These are phyloP conservation scores for Teleiodes luculella DNA, from an alignment of 2,888 invertebrate species.

Conservation along the genomic window DNA sequence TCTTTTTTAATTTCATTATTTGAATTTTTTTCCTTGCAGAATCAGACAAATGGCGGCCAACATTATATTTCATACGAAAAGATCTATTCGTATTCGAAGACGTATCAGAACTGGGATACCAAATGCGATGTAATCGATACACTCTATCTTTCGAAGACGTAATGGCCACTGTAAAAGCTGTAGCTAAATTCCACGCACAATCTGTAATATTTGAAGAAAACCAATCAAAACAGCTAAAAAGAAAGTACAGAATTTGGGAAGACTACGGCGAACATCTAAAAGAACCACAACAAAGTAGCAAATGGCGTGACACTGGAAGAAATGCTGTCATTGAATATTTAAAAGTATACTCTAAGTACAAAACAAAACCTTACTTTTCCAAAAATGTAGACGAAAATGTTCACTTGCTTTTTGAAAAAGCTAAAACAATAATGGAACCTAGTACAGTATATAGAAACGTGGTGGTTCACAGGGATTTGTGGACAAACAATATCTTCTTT, in stretches of 20 bases:
- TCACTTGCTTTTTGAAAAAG: conserved; percentile 40
- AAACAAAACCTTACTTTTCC: conserved; percentile 37
- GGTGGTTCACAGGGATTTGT: conserved; percentile 79
- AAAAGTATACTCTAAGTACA: conserved; percentile 52
- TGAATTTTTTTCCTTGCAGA: neutral
- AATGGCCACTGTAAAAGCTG: conserved; percentile 52
- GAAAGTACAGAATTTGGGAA: conserved; percentile 59
- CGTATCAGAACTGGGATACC: conserved; percentile 48
- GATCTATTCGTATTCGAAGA: conserved; percentile 67
- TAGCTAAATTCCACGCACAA: conserved; percentile 74
- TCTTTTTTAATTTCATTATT: neutral
- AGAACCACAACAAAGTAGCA: conserved; percentile 39
- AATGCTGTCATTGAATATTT: conserved; percentile 57
- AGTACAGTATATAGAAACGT: conserved; percentile 66
- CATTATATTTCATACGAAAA: conserved; percentile 41
- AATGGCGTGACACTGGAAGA: conserved; percentile 58
- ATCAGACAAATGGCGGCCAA: conserved; percentile 54
- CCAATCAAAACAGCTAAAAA: conserved; percentile 46
- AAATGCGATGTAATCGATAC: conserved; percentile 44
- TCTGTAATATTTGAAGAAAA: conserved; percentile 67
- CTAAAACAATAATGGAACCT: conserved; percentile 54
- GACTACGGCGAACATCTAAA: conserved; percentile 49
- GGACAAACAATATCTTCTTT: conserved; percentile 81
- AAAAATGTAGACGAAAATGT: conserved; percentile 38
- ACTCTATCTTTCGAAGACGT: conserved; percentile 57